Percentiles rank a stretch among this genome's conserved stretches.
These are phyloP conservation scores for Pheosia tremula DNA, from an alignment of 2,888 invertebrate species.

Conservation along the genomic window DNA sequence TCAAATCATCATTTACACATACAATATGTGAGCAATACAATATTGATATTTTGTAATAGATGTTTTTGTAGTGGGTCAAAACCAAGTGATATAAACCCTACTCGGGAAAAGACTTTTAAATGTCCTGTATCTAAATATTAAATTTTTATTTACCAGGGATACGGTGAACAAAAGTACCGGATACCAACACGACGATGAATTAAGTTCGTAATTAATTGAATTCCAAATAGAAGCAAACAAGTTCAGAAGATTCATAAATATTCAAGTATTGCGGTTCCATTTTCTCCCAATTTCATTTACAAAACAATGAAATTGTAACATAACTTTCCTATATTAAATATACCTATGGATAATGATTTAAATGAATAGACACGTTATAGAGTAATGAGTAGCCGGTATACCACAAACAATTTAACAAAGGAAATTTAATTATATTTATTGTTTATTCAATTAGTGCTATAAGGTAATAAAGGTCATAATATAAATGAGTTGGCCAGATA, in stretches of 20 bases:
- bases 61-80: too few relatives aligned
- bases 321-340: too few relatives aligned
- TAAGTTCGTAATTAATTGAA: constrained; percentile 2
- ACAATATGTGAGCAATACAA: too few relatives aligned
- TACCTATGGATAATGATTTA: too few relatives aligned
- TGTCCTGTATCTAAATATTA: constrained; percentile 26
- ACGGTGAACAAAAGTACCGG: constrained; percentile 16
- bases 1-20: too few relatives aligned
- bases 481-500: background rate
- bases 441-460: background rate
- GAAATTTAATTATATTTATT: background rate
- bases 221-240: constrained; percentile 2
- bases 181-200: background rate
- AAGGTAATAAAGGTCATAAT: background rate
- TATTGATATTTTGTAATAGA: too few relatives aligned
- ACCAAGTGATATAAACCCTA: background rate
- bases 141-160: constrained; percentile 26
- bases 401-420: background rate
- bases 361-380: background rate
- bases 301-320: background rate
- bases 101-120: constrained; percentile 34
- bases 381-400: background rate
- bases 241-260: constrained; percentile 1
- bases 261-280: background rate
- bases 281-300: background rate